A percentile compares a stretch with the other conserved stretches of the same genome.
Evolutionary conservation across 1,140 invertebrate genomes (phyloP).

Genomic region (Philopotamus ludificatus): DNA sequence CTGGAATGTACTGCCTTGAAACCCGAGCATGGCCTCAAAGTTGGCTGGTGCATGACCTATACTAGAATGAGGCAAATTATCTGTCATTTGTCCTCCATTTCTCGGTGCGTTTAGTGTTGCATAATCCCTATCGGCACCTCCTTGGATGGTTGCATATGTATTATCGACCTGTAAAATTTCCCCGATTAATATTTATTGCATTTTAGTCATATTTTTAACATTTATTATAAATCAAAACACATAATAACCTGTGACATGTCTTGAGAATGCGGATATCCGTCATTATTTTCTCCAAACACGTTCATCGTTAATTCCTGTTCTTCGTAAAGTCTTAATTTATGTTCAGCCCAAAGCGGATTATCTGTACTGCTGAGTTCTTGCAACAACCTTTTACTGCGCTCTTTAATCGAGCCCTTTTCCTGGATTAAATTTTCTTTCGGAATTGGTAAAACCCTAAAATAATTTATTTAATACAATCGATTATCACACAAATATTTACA

Average conservation of each 20-base stretch:
- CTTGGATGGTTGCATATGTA: conserved; percentile 83
- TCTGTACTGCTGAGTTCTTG: conserved; percentile 85
- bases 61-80: neutral
- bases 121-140: conserved; percentile 49
- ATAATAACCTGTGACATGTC: conserved; percentile 58
- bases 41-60: conserved; percentile 37
- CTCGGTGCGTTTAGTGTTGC: conserved; percentile 48
- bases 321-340: conserved; percentile 86
- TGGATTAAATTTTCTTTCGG: conserved; percentile 57
- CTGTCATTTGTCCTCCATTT: conserved; percentile 8
- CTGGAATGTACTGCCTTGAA: conserved; percentile 40
- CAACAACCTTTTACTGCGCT: conserved; percentile 63
- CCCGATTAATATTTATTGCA: no score
- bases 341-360: conserved; percentile 91
- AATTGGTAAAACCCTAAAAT: conserved; percentile 64
- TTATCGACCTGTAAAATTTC: conserved; percentile 70
- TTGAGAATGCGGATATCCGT: conserved; percentile 50
- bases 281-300: conserved; percentile 77
- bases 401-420: conserved; percentile 39
- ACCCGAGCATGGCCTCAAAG: conserved; percentile 49
- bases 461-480: no score
- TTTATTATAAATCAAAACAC: no score
- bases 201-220: no score
- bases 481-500: neutral
- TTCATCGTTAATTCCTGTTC: conserved; percentile 93